Evolutionary conservation across 1,140 invertebrate genomes (phyloP).

Genomic region (Trissolcus basalis): DNA sequence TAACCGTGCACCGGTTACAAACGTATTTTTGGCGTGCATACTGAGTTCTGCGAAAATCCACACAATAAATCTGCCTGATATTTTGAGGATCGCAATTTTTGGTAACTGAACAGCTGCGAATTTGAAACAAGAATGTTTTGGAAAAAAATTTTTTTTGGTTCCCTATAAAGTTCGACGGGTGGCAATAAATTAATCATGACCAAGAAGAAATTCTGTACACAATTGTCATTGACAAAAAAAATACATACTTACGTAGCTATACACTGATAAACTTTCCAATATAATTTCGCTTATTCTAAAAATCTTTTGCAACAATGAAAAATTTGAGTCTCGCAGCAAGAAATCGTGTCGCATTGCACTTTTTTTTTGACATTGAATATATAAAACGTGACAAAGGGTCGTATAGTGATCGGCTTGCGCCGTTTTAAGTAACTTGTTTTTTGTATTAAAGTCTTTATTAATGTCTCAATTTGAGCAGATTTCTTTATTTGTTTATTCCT

Average conservation of each 20-base stretch:
- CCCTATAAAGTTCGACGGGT: conserved; percentile 18
- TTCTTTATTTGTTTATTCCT: conserved; percentile 56
- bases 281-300: conserved; percentile 52
- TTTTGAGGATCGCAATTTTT: conserved; percentile 2
- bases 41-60: conserved; percentile 1
- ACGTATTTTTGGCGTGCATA: conserved; percentile 13
- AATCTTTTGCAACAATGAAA: conserved; percentile 53
- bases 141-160: conserved; percentile 1
- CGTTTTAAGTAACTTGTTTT: conserved; percentile 61
- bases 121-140: too few relatives aligned
- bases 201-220: conserved; percentile 32
- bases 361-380: conserved; percentile 42
- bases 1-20: conserved; percentile 11
- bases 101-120: too few relatives aligned
- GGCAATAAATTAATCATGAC: conserved; percentile 21
- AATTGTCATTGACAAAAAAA: conserved; percentile 36
- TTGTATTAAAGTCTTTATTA: conserved; percentile 71
- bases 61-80: not conserved
- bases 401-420: conserved; percentile 56
- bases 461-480: conserved; percentile 68
- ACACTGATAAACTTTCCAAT: conserved; percentile 55
- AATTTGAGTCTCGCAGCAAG: conserved; percentile 43
- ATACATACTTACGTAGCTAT: conserved; percentile 52
- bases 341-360: conserved; percentile 47
- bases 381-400: conserved; percentile 54